These are phyloP conservation scores for Brotula barbata DNA, from an alignment of 2,797 vertebrate species.

Conservation along the genomic window DNA sequence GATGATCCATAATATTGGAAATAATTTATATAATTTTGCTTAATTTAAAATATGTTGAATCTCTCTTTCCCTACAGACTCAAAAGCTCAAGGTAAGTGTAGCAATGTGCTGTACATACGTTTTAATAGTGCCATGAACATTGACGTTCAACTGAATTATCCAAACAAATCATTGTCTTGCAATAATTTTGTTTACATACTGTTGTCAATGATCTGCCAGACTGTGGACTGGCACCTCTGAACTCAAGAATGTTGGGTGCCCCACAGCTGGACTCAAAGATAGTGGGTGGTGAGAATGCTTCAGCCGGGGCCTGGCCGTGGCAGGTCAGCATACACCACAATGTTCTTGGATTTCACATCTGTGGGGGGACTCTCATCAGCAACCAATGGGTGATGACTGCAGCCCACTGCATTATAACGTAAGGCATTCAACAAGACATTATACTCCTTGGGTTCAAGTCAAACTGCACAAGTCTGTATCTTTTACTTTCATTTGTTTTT, in stretches of 20 bases:
- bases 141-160: too few relatives aligned
- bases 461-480: too few relatives aligned
- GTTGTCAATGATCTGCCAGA: slow-evolving; percentile 43
- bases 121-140: background rate
- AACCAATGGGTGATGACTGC: slow-evolving; percentile 71
- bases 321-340: slow-evolving; percentile 53
- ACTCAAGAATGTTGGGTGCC: too few relatives aligned
- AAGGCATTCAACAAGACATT: slow-evolving; percentile 30
- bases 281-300: slow-evolving; percentile 54
- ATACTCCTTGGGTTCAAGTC: too few relatives aligned
- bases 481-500: too few relatives aligned
- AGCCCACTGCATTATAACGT: slow-evolving; percentile 63
- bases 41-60: background rate
- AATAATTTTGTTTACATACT: background rate
- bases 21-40: too few relatives aligned
- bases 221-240: slow-evolving; percentile 66
- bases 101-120: background rate
- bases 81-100: slow-evolving; percentile 54
- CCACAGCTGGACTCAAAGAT: too few relatives aligned
- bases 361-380: slow-evolving; percentile 74
- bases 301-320: slow-evolving; percentile 66
- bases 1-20: too few relatives aligned
- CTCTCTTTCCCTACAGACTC: slow-evolving; percentile 47
- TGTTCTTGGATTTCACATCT: slow-evolving; percentile 46
- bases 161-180: too few relatives aligned